phyloP scores from a whole-genome alignment of 2,113 vertebrate genomes.

The Grus americana region DNA sequence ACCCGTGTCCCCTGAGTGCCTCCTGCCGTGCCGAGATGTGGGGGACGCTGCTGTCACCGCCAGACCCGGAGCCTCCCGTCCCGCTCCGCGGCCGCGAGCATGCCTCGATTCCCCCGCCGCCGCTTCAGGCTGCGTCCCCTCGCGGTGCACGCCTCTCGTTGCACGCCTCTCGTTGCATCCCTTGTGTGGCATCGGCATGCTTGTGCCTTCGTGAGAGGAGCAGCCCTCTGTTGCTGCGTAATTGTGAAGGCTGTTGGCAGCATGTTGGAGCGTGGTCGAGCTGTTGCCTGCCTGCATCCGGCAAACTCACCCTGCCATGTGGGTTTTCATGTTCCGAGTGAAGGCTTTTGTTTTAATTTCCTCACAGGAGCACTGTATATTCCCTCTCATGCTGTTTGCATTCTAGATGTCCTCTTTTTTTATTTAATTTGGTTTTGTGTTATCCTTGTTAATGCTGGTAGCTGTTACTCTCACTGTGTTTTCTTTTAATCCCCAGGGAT shows the following conservation, averaged over 20 bases:
- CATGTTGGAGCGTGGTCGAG: not conserved
- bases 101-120: not conserved
- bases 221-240: not conserved
- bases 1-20: not conserved
- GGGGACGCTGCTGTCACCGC: not conserved
- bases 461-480: not conserved
- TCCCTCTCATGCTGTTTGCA: not conserved
- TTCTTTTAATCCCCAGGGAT: not conserved
- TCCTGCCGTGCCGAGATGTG: not conserved
- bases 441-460: not conserved
- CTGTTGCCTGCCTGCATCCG: not conserved
- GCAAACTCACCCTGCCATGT: not conserved
- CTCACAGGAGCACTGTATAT: not conserved
- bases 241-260: slow-evolving; percentile 30
- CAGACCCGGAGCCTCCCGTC: not conserved
- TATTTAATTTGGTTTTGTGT: not conserved
- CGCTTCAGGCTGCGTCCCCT: not conserved
- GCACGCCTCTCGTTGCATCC: not conserved
- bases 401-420: slow-evolving; percentile 24
- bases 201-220: not conserved
- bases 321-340: not conserved
- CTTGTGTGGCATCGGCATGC: not conserved
- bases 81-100: not conserved
- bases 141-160: not conserved
- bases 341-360: slow-evolving; percentile 25